Conservation (phyloP, 2,888 invertebrate species). For the Uloborus plumipes region DNA sequence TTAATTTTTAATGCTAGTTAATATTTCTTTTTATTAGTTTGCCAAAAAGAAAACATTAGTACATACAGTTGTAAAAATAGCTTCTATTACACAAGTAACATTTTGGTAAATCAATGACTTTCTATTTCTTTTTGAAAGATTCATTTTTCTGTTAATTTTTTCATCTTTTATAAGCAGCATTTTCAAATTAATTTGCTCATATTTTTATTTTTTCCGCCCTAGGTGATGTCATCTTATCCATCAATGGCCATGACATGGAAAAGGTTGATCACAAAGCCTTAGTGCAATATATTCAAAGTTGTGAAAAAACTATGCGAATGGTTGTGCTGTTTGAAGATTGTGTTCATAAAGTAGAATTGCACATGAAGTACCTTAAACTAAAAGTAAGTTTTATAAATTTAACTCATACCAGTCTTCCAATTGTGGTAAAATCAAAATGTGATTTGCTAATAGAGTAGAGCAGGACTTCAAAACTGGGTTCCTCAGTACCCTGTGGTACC, state of each 20-base stretch:
- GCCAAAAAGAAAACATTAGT: no score
- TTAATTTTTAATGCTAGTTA: no score
- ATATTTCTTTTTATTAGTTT: no score
- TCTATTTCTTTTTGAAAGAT: not conserved
- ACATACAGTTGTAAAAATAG: no score
- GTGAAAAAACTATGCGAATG: slow-evolving; percentile 92
- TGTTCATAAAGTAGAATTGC: slow-evolving; percentile 92
- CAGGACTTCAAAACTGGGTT: no score
- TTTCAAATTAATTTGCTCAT: not conserved
- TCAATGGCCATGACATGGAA: slow-evolving; percentile 96
- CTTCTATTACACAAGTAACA: no score
- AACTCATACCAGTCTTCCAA: no score
- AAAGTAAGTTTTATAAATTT: slow-evolving; percentile 70
- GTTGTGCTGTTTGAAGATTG: slow-evolving; percentile 97
- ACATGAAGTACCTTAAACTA: slow-evolving; percentile 91
- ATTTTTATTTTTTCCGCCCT: slow-evolving; percentile 30
- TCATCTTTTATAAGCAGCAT: not conserved
- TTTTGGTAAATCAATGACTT: no score
- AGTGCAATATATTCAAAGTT: slow-evolving; percentile 91
- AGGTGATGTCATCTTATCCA: slow-evolving; percentile 94
- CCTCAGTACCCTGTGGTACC: no score
- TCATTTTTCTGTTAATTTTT: not conserved
- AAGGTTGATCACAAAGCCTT: slow-evolving; percentile 92
- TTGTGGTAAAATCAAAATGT: no score
- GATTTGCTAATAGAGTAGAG: no score